A percentile compares a stretch with the other conserved stretches of the same genome.
Conservation (phyloP, 2,797 vertebrate genomes). For the Eulemur rubriventer region DNA sequence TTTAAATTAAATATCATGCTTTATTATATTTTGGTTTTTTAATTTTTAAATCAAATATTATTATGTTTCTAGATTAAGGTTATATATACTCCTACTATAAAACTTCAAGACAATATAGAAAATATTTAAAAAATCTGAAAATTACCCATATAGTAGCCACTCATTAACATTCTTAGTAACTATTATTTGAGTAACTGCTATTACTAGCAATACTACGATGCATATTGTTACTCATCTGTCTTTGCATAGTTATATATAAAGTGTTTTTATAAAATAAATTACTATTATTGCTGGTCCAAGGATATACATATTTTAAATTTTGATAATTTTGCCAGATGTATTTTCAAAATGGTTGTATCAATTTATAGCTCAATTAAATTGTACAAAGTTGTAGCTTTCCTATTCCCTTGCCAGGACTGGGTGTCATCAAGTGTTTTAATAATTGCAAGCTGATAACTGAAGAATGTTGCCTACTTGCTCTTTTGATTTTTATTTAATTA, state of each 20-base stretch:
- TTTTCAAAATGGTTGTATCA: not conserved
- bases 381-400: not conserved
- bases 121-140: not conserved
- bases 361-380: not conserved
- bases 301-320: not conserved
- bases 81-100: not conserved
- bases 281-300: not conserved
- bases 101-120: not conserved
- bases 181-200: not conserved
- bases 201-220: not conserved
- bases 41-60: not conserved
- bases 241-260: not conserved
- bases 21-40: not conserved
- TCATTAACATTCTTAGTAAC: not conserved
- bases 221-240: not conserved
- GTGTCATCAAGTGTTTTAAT: not conserved
- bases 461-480: not conserved
- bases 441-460: not conserved
- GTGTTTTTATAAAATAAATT: not conserved
- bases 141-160: not conserved
- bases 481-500: not conserved
- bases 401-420: not conserved
- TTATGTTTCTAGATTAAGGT: not conserved
- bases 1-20: not conserved
- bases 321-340: not conserved